Evolutionary conservation across 2,888 invertebrate genomes (phyloP), one percentile per base, ranked within the genome.

Genomic region (Poecilus cupreus): DNA sequence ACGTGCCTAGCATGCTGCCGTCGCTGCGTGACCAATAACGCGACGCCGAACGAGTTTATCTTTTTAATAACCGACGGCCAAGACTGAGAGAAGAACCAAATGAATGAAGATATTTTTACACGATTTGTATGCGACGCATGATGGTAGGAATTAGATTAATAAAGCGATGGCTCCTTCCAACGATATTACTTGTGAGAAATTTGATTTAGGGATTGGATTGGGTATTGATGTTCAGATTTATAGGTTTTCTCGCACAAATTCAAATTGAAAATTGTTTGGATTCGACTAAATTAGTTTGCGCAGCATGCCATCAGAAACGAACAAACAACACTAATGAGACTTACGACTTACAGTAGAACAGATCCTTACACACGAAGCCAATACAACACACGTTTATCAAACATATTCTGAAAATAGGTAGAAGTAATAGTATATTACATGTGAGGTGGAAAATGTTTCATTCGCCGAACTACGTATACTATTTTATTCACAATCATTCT

Each of bases 1-100:
- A 77, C 77, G 77, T 77, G 77, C 39, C n/a, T n/a, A 18, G 77
- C 57, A 77, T 77, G n/a, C 46, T n/a, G 24, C 49, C 26, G 54
- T 24, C 46, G 20, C 49, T 68, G 24, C 51, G 49, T 51, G 43
- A 51, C 51, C 26, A 32, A 43, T 74, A 49, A 22, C 75, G 51
- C 51, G 37, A 37, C 54, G 32, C 54, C 75, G 51, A 76, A 76
- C 51, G 51, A 24, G 22, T 76, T 75, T 51, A 32, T 76, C 54
- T 76, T 54, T 54, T 54, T 54, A 54, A 54, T 54, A 54, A 54
- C 54, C 54, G 54, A 11, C 20, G 22, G 18, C 8, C 32, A 8
- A 8, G 32, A 32, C 32, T 10, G n/a, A 13, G 43, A 13, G 43
- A 43, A 43, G 26, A 60, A n/a, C 60, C 60, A 22, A 54, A 60